Evolutionary conservation across 2,113 vertebrate species (phyloP).

Genomic region (Pterocles orientalis): DNA sequence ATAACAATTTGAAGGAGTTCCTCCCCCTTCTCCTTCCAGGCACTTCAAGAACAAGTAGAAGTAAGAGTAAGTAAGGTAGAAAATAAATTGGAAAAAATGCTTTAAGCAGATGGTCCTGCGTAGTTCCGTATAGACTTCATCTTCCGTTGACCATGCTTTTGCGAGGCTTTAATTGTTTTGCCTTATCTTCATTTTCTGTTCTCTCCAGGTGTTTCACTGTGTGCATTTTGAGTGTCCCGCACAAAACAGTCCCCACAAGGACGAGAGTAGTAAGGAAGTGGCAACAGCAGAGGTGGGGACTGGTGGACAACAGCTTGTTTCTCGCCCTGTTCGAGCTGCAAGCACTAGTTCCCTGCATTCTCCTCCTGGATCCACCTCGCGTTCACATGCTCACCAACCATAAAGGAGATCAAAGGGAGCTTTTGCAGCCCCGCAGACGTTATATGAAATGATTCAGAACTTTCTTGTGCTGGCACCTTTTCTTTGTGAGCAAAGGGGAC

Average conservation of each 20-base stretch:
- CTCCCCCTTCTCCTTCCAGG: conserved; percentile 7
- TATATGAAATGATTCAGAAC: background rate
- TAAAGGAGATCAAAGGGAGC: conserved; percentile 28
- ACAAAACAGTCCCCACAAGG: conserved; percentile 82
- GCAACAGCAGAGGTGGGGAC: conserved; percentile 38
- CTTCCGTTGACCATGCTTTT: background rate
- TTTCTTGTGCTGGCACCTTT: conserved; percentile 4
- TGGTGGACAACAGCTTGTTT: conserved; percentile 57
- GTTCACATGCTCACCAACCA: conserved; percentile 44
- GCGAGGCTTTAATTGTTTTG: background rate
- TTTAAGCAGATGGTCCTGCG: background rate
- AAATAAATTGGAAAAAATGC: conserved; percentile 20
- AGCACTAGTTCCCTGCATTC: conserved; percentile 54
- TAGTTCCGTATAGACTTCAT: background rate
- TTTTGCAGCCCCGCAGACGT: background rate
- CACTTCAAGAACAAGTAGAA: conserved; percentile 26
- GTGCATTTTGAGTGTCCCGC: conserved; percentile 97
- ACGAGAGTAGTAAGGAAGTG: conserved; percentile 79
- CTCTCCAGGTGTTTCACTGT: conserved; percentile 93
- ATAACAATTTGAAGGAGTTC: background rate
- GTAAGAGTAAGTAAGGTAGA: conserved; percentile 8
- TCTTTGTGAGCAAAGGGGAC: conserved; percentile 30
- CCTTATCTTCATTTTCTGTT: conserved; percentile 1
- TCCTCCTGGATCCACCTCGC: conserved; percentile 34
- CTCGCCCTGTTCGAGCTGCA: conserved; percentile 38